These are phyloP conservation scores for Conus canariensis DNA, from an alignment of 2,888 invertebrate species.

Conservation along the genomic window DNA sequence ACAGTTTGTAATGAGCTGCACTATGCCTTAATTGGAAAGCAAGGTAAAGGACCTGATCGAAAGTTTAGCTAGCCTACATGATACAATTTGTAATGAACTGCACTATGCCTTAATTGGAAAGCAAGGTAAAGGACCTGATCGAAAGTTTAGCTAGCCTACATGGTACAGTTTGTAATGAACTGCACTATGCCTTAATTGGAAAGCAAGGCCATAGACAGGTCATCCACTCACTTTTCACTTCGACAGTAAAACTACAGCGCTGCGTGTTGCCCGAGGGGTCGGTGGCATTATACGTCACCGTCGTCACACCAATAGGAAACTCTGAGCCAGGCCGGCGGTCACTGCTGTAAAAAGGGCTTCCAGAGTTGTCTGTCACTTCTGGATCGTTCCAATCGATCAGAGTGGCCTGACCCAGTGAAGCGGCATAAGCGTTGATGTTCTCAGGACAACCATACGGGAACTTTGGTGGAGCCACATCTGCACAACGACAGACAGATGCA, in stretches of 20 bases:
- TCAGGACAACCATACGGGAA: conserved; percentile 32
- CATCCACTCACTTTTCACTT: conserved; percentile 77
- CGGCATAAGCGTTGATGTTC: conserved; percentile 4
- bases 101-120: no score
- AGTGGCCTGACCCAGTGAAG: not conserved
- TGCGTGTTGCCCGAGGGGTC: conserved; percentile 83
- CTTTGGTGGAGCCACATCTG: not conserved
- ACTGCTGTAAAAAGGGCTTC: not conserved
- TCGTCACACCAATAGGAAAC: conserved; percentile 82
- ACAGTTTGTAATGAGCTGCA: no score
- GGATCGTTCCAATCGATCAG: not conserved
- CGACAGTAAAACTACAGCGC: conserved; percentile 83
- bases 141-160: no score
- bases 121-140: no score
- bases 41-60: no score
- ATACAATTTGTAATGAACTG: no score
- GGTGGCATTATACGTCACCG: conserved; percentile 83
- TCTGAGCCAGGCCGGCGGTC: not conserved
- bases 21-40: no score
- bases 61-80: no score
- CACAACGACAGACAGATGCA: no score
- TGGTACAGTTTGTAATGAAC: no score
- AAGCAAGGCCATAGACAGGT: no score
- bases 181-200: no score
- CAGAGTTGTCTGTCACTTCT: conserved; percentile 33